phyloP scores from a whole-genome alignment of 37 sponge, comb jelly and placozoan species.

The Geodia barretti region DNA sequence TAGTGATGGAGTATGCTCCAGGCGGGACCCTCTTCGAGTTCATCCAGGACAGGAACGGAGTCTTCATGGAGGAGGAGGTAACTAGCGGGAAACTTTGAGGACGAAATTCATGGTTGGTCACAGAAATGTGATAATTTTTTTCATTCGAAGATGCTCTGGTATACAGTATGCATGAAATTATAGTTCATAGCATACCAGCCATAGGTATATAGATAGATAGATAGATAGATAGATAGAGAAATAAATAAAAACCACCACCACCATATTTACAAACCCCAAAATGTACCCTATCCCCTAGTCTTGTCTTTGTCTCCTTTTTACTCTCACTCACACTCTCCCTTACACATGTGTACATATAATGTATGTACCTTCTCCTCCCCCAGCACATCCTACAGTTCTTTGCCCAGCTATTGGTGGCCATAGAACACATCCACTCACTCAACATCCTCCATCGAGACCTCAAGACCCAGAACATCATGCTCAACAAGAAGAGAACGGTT shows the following conservation, averaged over 20 bases:
- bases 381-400: constrained; percentile 85
- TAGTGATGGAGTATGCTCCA: constrained; percentile 93
- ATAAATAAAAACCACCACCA: too few species aligned
- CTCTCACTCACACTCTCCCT: not conserved
- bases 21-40: constrained; percentile 89
- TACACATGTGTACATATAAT: too few species aligned
- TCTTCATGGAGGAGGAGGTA: constrained; percentile 48
- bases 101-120: not conserved
- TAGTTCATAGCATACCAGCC: too few species aligned
- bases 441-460: constrained; percentile 91
- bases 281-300: too few species aligned
- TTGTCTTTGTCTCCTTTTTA: not conserved
- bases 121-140: too few species aligned
- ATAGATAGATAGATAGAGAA: too few species aligned
- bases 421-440: constrained; percentile 81
- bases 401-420: constrained; percentile 75
- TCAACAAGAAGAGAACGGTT: constrained; percentile 66
- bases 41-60: constrained; percentile 72
- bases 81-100: too few species aligned
- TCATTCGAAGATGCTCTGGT: too few species aligned
- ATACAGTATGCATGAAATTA: too few species aligned
- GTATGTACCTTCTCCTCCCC: not conserved
- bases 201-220: too few species aligned
- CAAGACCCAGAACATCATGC: constrained; percentile 92
- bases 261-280: too few species aligned